These are phyloP conservation scores for Akabosia matsudoensis DNA, from an alignment of 1,140 invertebrate genomes.

Conservation along the genomic window DNA sequence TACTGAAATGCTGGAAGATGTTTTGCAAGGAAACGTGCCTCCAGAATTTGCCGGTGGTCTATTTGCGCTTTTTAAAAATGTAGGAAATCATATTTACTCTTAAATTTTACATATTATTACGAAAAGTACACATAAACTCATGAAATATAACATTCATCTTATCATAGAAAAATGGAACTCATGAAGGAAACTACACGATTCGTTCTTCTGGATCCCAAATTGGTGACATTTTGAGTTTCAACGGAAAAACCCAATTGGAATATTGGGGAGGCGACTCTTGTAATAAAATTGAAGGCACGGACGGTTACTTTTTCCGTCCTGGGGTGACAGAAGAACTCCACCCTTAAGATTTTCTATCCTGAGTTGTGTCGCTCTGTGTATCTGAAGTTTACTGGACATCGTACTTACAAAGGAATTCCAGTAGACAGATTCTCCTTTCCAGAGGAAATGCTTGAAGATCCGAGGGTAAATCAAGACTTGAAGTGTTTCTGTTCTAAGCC, in stretches of 20 bases:
- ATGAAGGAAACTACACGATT: conserved; percentile 27
- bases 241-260: conserved; percentile 28
- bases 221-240: conserved; percentile 25
- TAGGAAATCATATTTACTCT: background rate
- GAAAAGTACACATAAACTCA: background rate
- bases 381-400: conserved; percentile 21
- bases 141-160: background rate
- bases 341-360: conserved; percentile 33
- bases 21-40: conserved; percentile 35
- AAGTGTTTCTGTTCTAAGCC: conserved; percentile 32
- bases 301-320: conserved; percentile 30
- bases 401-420: conserved; percentile 17
- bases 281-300: conserved; percentile 39
- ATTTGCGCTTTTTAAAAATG: conserved; percentile 34
- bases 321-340: conserved; percentile 26
- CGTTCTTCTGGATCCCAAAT: conserved; percentile 20
- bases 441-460: conserved; percentile 29
- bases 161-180: conserved; percentile 22
- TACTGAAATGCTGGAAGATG: conserved; percentile 33
- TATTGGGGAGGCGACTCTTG: conserved; percentile 33
- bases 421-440: conserved; percentile 27
- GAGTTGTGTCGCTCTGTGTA: conserved; percentile 34
- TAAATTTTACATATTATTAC: background rate
- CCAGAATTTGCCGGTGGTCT: conserved; percentile 27
- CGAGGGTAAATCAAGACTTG: conserved; percentile 21